A percentile compares a stretch with the other conserved stretches of the same genome.
Conservation (phyloP, 2,888 invertebrate genomes). For the Tenthredo mesomela region DNA sequence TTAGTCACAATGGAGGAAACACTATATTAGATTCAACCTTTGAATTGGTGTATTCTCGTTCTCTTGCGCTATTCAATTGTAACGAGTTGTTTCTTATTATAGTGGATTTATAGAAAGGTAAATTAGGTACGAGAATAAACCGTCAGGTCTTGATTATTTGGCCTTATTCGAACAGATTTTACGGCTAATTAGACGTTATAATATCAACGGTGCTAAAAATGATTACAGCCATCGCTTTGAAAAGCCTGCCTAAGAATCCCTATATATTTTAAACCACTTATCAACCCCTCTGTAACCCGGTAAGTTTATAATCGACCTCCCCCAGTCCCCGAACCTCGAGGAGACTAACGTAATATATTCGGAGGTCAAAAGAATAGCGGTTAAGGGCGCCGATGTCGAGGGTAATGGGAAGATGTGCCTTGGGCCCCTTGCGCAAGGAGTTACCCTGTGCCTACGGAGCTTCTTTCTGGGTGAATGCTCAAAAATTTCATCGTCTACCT, state of each 20-base stretch:
- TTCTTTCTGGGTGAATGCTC: slow-evolving; percentile 51
- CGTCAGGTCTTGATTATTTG: slow-evolving; percentile 6
- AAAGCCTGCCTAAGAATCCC: slow-evolving; percentile 10
- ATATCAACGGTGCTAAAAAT: slow-evolving; percentile 40
- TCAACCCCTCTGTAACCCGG: slow-evolving; percentile 44
- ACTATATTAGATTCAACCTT: background rate
- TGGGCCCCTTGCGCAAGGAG: slow-evolving; percentile 35
- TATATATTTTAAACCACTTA: slow-evolving; percentile 50
- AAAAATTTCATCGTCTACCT: slow-evolving; percentile 51
- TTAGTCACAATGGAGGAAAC: background rate
- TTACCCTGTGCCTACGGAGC: background rate
- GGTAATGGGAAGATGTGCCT: slow-evolving; percentile 51
- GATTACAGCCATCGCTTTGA: slow-evolving; percentile 37
- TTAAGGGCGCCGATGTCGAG: slow-evolving; percentile 51
- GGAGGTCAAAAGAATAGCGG: slow-evolving; percentile 52
- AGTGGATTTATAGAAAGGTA: background rate
- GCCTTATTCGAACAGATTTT: slow-evolving; percentile 32
- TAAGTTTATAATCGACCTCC: slow-evolving; percentile 45
- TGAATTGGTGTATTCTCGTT: background rate
- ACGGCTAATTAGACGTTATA: slow-evolving; percentile 39
- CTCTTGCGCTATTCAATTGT: background rate
- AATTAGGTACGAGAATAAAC: background rate
- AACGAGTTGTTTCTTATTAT: background rate
- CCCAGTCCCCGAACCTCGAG: slow-evolving; percentile 9
- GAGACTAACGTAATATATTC: slow-evolving; percentile 50